Conservation (phyloP, 1,140 invertebrate species). For the Nebria ingens region DNA sequence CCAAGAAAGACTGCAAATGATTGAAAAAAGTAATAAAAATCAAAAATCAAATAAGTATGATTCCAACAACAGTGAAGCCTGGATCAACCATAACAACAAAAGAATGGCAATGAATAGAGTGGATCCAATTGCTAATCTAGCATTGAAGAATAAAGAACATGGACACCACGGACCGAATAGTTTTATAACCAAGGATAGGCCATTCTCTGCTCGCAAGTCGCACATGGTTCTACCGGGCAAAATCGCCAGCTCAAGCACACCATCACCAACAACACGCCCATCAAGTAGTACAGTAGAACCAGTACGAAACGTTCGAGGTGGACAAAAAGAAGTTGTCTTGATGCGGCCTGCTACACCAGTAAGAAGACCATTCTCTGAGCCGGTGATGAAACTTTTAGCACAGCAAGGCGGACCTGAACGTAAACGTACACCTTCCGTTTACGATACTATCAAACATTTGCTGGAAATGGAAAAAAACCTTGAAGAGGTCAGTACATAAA, state of each 20-base stretch:
- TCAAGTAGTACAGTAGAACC: constrained; percentile 17
- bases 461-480: constrained; percentile 41
- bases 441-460: constrained; percentile 44
- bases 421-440: constrained; percentile 36
- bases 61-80: constrained; percentile 26
- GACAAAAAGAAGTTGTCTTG: constrained; percentile 50
- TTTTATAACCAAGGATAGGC: constrained; percentile 3
- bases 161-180: constrained; percentile 12
- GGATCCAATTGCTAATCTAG: background rate
- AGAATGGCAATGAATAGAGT: constrained; percentile 23
- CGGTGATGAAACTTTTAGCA: constrained; percentile 35
- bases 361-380: constrained; percentile 36
- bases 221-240: background rate
- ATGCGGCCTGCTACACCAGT: constrained; percentile 42
- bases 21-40: constrained; percentile 16
- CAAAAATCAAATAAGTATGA: constrained; percentile 10
- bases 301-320: constrained; percentile 25
- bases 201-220: constrained; percentile 22
- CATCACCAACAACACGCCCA: constrained; percentile 13
- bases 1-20: constrained; percentile 22
- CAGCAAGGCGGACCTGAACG: constrained; percentile 30
- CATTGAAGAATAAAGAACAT: constrained; percentile 13
- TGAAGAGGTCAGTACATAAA: constrained; percentile 34
- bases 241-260: background rate
- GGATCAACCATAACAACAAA: constrained; percentile 42